These are phyloP conservation scores for Nyctereutes procyonoides DNA, from an alignment of 2,113 vertebrate species.

Conservation along the genomic window DNA sequence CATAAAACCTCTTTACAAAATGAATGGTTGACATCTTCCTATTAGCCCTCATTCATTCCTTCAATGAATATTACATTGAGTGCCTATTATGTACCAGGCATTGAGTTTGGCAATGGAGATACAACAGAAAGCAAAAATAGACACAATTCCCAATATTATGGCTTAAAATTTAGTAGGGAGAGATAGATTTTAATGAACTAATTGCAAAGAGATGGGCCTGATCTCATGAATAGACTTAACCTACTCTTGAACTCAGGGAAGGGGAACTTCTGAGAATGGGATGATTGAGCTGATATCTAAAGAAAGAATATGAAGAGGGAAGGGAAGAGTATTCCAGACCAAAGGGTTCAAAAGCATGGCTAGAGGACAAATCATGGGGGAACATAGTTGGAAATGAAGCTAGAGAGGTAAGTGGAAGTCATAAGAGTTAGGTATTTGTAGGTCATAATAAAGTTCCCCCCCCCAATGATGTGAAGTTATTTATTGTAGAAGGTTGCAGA, in stretches of 20 bases:
- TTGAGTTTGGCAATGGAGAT: background rate
- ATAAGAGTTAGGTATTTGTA: background rate
- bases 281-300: background rate
- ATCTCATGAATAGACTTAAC: background rate
- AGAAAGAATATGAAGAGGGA: background rate
- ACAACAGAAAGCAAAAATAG: background rate
- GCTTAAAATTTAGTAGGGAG: background rate
- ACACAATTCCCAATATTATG: background rate
- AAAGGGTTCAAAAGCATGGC: background rate
- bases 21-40: background rate
- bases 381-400: background rate
- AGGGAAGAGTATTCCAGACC: background rate
- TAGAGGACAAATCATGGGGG: background rate
- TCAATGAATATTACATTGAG: background rate
- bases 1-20: background rate
- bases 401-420: background rate
- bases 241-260: background rate
- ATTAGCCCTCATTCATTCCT: background rate
- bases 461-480: background rate
- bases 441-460: background rate
- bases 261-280: background rate
- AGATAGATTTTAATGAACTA: background rate
- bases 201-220: background rate
- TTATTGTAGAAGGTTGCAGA: background rate
- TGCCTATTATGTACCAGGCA: background rate